These are phyloP conservation scores for Tachyglossus aculeatus DNA, from an alignment of 2,797 vertebrate species.

Conservation along the genomic window DNA sequence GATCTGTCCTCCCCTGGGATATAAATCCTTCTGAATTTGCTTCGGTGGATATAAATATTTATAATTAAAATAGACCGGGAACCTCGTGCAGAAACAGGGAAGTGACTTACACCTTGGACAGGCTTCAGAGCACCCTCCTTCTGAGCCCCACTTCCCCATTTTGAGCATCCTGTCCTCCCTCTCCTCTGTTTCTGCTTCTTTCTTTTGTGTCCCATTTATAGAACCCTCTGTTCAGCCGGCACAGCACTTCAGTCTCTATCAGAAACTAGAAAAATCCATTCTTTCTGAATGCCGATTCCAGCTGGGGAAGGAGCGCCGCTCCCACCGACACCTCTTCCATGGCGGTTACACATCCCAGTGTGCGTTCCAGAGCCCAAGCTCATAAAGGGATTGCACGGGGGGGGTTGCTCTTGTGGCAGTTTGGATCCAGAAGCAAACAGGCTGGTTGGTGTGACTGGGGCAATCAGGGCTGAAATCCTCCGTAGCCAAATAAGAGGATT, in stretches of 20 bases:
- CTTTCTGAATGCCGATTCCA: slow-evolving; percentile 32
- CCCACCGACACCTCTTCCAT: fast-evolving
- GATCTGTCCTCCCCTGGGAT: slow-evolving; percentile 50
- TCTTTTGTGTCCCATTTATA: slow-evolving; percentile 2
- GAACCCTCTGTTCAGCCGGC: background rate
- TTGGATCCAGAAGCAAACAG: background rate
- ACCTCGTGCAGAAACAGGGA: background rate
- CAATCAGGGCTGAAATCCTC: slow-evolving; percentile 13
- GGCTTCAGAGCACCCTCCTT: slow-evolving; percentile 3
- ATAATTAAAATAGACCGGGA: slow-evolving; percentile 35
- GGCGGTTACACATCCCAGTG: background rate
- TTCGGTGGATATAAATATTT: slow-evolving; percentile 32
- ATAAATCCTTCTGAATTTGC: slow-evolving; percentile 45
- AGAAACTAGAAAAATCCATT: slow-evolving; percentile 7
- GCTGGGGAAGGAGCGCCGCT: background rate
- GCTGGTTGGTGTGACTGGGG: background rate
- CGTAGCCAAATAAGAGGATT: background rate
- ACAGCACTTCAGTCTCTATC: slow-evolving; percentile 29
- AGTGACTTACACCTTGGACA: slow-evolving; percentile 42
- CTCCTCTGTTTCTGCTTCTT: background rate
- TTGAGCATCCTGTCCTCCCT: background rate
- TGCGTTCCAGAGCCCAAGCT: background rate
- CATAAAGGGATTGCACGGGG: background rate
- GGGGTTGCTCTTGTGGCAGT: background rate
- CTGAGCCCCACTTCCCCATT: background rate